Base-by-base conservation (phyloP, 1,140 invertebrate species). In the Meloidogyne chitwoodi region DNA sequence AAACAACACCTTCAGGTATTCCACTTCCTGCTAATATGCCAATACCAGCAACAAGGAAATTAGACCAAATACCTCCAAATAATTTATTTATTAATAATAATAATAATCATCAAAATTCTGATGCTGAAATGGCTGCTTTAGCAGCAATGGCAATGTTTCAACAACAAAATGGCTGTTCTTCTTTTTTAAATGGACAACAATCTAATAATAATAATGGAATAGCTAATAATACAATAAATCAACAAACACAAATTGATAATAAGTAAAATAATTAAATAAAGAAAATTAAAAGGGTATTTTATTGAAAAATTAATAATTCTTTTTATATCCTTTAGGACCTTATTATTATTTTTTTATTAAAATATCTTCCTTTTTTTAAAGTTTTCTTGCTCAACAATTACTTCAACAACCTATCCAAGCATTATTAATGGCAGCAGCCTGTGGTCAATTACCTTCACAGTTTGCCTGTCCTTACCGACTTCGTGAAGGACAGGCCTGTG, bases 401-500 rank as follows among this genome's bases (percentile, higher is more conserved):
- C 48, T 56, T 56, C n/a, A 29, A 24, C 71, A 63, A 48, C 64
- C 71, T n/a, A 73, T 73, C 24, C 56, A 24, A 38, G 71, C 71
- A 12, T 31, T 73, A 34, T 34, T 73, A 34, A 73, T 73, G 71
- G 71, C 71, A 24, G 41, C 38, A 16, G 71, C 71, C 0, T 64
- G 38, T 38, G 71, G 71, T 16, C 71, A 73, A 31, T 64, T 73
- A 11, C 71, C 71, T 34, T 64, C 61, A 31, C 56, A 64, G 8
- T 63, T 73, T 27, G 71, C 71, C 8, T 73, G 71, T 24, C 29
- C 71, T 3, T 73, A 64, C 22, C 56, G 71, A 38, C 44, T 73
- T 34, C 61, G 64, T 61, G 71, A 73, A 24, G 71, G 56, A 61
- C 71, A 73, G 31, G 29, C 64, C n/a, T 73, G 71, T 64, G 71